Evolutionary conservation across 2,888 invertebrate genomes (phyloP).

Genomic region (Ormyrus thymus): DNA sequence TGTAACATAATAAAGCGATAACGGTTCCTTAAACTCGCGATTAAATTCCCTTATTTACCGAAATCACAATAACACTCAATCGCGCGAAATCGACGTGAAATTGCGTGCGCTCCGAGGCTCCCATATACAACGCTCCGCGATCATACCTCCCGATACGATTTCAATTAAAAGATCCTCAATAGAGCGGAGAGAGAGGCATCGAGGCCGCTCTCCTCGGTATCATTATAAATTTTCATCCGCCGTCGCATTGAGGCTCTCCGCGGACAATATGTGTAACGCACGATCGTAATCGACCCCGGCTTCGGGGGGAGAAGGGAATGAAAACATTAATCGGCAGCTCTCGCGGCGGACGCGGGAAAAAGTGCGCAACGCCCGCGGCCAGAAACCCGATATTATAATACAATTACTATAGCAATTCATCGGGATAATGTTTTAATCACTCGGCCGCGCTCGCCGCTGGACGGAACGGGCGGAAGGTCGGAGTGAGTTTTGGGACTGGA

Average conservation of each 20-base stretch:
- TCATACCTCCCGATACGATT: slow-evolving; percentile 29
- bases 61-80: background rate
- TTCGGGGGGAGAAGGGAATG: slow-evolving; percentile 23
- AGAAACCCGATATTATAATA: slow-evolving; percentile 44
- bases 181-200: background rate
- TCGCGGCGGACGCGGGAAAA: background rate
- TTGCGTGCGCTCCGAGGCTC: background rate
- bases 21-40: background rate
- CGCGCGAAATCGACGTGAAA: background rate
- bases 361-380: slow-evolving; percentile 9
- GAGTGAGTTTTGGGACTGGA: background rate
- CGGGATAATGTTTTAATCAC: slow-evolving; percentile 53
- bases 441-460: slow-evolving; percentile 2
- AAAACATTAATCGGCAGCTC: slow-evolving; percentile 50
- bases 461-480: background rate
- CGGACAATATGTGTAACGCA: background rate
- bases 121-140: background rate
- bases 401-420: slow-evolving; percentile 53
- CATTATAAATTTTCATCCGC: slow-evolving; percentile 43
- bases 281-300: slow-evolving; percentile 35
- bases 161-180: slow-evolving; percentile 42
- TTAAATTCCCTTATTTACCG: background rate
- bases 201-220: background rate
- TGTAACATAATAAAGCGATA: background rate
- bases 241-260: slow-evolving; percentile 12